Conservation (phyloP, 2,113 vertebrate genomes). For the Edolisoma coerulescens region DNA sequence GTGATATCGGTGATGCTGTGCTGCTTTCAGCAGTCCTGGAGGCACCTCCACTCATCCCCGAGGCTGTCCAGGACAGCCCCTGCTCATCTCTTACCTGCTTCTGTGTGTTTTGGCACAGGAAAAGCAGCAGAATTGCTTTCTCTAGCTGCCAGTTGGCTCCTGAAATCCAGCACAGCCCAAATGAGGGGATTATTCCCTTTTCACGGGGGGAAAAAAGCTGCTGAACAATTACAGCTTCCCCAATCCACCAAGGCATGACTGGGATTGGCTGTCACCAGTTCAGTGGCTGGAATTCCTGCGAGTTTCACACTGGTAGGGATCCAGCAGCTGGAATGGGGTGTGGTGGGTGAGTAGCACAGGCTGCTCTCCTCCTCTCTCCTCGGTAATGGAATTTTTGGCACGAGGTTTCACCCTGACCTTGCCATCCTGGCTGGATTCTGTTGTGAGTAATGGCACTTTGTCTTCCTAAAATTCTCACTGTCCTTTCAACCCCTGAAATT, state of each 20-base stretch:
- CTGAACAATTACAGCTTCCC: not conserved
- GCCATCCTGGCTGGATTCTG: not conserved
- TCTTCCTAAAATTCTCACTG: not conserved
- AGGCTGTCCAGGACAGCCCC: not conserved
- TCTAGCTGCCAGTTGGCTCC: not conserved
- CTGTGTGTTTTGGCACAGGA: not conserved
- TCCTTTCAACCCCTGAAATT: not conserved
- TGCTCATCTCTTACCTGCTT: not conserved
- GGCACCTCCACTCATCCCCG: not conserved
- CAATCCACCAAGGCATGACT: not conserved
- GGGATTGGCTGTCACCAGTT: not conserved
- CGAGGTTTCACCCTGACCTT: not conserved
- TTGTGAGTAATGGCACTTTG: not conserved
- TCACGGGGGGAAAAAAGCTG: not conserved
- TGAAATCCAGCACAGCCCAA: not conserved
- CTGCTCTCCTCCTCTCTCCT: not conserved
- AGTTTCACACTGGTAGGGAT: not conserved
- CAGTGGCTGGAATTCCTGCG: not conserved
- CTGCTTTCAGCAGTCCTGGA: not conserved
- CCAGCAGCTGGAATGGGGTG: not conserved
- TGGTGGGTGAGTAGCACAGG: not conserved
- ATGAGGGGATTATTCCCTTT: not conserved
- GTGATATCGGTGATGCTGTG: fast-evolving
- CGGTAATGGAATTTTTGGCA: slow-evolving; percentile 33
- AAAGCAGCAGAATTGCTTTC: not conserved